Percentiles rank a stretch among this genome's conserved stretches.
These are phyloP conservation scores for Callyntrura sp. DNA, from an alignment of 2,888 invertebrate species.

Conservation along the genomic window DNA sequence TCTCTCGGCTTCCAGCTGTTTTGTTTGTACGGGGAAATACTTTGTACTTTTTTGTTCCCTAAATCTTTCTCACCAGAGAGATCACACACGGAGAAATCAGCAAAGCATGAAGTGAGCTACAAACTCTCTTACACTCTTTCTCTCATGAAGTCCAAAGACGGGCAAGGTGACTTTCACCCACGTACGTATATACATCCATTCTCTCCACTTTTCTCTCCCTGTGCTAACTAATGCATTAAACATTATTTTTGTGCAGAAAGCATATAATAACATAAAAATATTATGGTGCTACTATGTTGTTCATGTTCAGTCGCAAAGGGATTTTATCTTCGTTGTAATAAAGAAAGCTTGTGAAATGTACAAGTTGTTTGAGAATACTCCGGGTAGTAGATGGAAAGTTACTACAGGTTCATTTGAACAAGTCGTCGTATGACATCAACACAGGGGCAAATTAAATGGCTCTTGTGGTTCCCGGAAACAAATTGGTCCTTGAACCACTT, in stretches of 20 bases:
- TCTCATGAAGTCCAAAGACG: not conserved
- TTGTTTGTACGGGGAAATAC: slow-evolving; percentile 7
- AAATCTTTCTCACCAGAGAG: slow-evolving; percentile 25
- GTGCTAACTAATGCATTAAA: slow-evolving; percentile 60
- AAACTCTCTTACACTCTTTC: no score
- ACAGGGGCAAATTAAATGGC: not conserved
- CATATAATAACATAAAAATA: not conserved
- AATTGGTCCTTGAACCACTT: slow-evolving; percentile 29
- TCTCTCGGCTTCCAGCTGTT: slow-evolving; percentile 48
- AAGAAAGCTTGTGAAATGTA: not conserved
- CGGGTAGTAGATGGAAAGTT: not conserved
- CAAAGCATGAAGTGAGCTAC: slow-evolving; percentile 51
- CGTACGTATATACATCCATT: slow-evolving; percentile 81
- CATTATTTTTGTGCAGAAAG: slow-evolving; percentile 15
- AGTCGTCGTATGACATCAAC: not conserved
- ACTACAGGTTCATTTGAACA: not conserved
- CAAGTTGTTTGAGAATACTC: not conserved
- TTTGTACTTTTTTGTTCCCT: slow-evolving; percentile 22
- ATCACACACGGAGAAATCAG: slow-evolving; percentile 55
- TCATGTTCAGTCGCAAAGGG: not conserved
- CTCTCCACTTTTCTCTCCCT: not conserved
- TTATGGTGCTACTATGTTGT: not conserved
- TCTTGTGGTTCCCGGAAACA: not conserved
- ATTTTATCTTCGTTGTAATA: not conserved
- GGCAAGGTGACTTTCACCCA: slow-evolving; percentile 75